Evolutionary conservation across 1,140 invertebrate genomes (phyloP).

Genomic region (Dendrolimus kikuchii): DNA sequence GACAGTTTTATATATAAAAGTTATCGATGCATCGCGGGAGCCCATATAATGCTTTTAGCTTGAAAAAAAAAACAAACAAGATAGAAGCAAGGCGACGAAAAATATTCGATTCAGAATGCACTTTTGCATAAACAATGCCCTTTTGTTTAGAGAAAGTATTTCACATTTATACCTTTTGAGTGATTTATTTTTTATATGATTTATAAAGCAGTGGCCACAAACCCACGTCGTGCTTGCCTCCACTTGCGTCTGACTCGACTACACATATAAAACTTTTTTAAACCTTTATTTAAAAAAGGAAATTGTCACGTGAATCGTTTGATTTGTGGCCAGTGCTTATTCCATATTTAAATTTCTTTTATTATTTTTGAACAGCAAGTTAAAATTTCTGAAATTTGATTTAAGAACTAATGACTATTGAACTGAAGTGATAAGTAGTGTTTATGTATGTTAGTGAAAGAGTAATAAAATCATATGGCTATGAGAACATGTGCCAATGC

Average conservation of each 20-base stretch:
- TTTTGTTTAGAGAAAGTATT: constrained; percentile 71
- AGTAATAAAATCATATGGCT: constrained; percentile 23
- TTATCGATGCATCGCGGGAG: constrained; percentile 54
- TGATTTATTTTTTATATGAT: constrained; percentile 70
- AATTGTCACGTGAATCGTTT: too few species aligned
- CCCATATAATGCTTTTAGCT: constrained; percentile 32
- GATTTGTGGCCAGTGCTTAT: not conserved
- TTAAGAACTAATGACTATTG: not conserved
- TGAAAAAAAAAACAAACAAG: constrained; percentile 38
- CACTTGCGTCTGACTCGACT: constrained; percentile 10
- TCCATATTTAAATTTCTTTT: not conserved
- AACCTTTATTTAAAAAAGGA: too few species aligned
- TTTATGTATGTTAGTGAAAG: constrained; percentile 9
- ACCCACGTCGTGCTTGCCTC: constrained; percentile 31
- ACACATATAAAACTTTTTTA: not conserved
- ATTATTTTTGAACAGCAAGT: constrained; percentile 6
- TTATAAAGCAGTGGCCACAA: constrained; percentile 38
- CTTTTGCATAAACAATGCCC: constrained; percentile 67
- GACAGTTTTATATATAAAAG: constrained; percentile 47
- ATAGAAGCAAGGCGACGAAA: constrained; percentile 58
- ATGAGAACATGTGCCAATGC: constrained; percentile 40
- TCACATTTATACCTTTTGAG: constrained; percentile 58
- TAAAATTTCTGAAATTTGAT: not conserved
- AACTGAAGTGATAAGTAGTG: constrained; percentile 12
- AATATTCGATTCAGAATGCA: constrained; percentile 60